These are phyloP conservation scores for Cephus nigrinus DNA, from an alignment of 2,888 invertebrate species.

Conservation along the genomic window DNA sequence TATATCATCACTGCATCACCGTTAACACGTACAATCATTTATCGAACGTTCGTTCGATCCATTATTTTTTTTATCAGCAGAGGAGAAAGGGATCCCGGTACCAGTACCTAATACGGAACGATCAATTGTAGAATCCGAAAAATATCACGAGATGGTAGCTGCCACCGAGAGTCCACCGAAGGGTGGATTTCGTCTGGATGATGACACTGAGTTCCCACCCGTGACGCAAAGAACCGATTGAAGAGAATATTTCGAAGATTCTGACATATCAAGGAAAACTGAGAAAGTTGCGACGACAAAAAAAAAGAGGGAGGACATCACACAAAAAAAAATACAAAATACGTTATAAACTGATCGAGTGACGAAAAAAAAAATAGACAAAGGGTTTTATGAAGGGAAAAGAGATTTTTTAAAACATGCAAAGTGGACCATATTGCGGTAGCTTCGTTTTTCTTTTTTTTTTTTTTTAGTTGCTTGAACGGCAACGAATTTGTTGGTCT, in stretches of 20 bases:
- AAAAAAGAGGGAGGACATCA: constrained; percentile 7
- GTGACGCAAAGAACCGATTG: constrained; percentile 74
- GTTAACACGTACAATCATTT: neutral
- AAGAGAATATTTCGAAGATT: constrained; percentile 32
- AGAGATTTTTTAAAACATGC: constrained; percentile 17
- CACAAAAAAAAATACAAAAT: constrained; percentile 16
- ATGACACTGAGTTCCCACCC: constrained; percentile 87
- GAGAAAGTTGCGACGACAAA: constrained; percentile 3
- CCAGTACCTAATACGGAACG: constrained; percentile 5
- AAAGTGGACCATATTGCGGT: constrained; percentile 12
- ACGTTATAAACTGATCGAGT: neutral
- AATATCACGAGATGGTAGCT: constrained; percentile 78
- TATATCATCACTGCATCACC: neutral
- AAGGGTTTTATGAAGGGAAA: neutral
- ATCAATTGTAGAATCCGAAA: constrained; percentile 75
- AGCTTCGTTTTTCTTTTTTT: neutral
- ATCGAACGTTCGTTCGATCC: neutral
- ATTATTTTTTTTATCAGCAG: neutral
- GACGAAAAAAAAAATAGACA: neutral
- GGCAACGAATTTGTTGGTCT: neutral
- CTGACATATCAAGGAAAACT: constrained; percentile 15
- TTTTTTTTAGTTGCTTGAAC: neutral
- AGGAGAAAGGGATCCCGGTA: neutral
- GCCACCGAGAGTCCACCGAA: constrained; percentile 78
- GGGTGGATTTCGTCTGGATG: constrained; percentile 80